Percentiles rank a stretch among this genome's conserved stretches.
phyloP scores from a whole-genome alignment of 2,113 vertebrate genomes.

The Athene noctua region DNA sequence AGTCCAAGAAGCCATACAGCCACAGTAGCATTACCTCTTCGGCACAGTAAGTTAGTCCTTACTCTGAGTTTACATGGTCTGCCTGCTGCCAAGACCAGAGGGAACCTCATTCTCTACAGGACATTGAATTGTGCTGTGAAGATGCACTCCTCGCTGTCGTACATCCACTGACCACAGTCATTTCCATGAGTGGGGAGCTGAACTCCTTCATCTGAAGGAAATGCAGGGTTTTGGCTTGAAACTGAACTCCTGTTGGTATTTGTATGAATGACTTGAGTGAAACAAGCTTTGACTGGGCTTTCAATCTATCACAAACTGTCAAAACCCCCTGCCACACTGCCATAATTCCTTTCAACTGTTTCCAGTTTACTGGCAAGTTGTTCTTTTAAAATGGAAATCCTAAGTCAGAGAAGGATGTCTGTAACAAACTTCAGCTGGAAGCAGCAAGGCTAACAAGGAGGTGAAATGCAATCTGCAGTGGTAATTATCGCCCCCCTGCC shows the following conservation, averaged over 20 bases:
- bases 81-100: background rate
- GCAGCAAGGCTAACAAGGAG: background rate
- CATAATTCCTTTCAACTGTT: background rate
- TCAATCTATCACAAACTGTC: background rate
- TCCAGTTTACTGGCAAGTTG: background rate
- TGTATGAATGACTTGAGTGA: background rate
- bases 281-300: background rate
- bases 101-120: background rate
- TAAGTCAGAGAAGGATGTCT: background rate
- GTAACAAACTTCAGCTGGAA: background rate
- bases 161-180: fast-evolving
- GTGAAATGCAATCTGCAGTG: background rate
- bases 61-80: background rate
- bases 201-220: background rate
- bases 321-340: background rate
- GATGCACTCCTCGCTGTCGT: background rate
- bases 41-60: too few species aligned
- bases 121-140: background rate
- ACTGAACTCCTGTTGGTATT: background rate
- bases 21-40: background rate
- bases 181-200: background rate
- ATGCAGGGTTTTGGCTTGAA: background rate
- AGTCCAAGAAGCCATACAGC: background rate
- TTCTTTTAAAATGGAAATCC: background rate
- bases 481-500: background rate